A percentile compares a stretch with the other conserved stretches of the same genome.
phyloP scores from a whole-genome alignment of 2,797 vertebrate species.

The Garrulus glandarius region DNA sequence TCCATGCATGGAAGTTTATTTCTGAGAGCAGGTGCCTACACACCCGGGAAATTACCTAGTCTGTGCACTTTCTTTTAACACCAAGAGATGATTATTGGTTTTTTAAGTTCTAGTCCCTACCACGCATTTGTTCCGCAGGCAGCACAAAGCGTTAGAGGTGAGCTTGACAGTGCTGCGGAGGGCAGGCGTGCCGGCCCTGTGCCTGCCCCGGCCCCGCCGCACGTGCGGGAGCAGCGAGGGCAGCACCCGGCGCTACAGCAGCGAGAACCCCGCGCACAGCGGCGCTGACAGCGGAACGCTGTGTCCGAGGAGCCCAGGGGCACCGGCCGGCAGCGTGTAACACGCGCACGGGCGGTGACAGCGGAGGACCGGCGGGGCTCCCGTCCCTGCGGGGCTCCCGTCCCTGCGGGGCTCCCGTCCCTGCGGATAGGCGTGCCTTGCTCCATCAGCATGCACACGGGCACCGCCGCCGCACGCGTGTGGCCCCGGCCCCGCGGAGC shows the following conservation, averaged over 20 bases:
- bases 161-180: not conserved
- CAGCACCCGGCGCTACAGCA: not conserved
- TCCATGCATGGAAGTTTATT: fast-evolving
- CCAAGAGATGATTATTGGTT: not conserved
- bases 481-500: not conserved
- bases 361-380: not conserved
- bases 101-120: not conserved
- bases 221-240: not conserved
- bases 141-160: not conserved
- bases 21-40: not conserved
- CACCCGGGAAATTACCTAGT: not conserved
- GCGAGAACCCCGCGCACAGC: not conserved
- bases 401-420: not conserved
- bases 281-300: not conserved
- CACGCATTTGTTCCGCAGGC: not conserved
- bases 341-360: not conserved
- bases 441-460: not conserved
- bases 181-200: not conserved
- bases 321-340: not conserved
- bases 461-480: not conserved
- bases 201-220: not conserved
- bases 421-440: not conserved
- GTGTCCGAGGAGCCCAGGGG: not conserved
- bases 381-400: not conserved
- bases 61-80: not conserved